phyloP scores from a whole-genome alignment of 2,113 vertebrate genomes.

The Apeltes quadracus region DNA sequence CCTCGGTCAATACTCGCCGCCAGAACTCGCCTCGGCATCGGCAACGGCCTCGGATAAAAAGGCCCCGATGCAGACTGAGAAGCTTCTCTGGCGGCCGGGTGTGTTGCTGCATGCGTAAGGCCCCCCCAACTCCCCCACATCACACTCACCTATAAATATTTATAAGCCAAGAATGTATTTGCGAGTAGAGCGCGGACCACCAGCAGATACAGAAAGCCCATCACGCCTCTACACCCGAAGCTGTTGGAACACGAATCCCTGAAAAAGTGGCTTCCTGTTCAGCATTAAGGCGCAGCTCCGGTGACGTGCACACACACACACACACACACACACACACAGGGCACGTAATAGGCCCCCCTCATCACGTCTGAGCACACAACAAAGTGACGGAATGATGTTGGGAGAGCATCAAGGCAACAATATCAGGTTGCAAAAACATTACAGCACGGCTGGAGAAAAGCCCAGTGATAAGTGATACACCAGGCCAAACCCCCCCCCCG shows the following conservation, averaged over 20 bases:
- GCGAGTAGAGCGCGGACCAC: conserved; percentile 52
- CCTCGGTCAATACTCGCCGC: not conserved
- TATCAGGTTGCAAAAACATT: conserved; percentile 67
- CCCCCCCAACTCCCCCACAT: too few relatives aligned
- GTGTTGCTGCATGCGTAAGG: conserved; percentile 8
- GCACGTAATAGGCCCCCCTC: conserved; percentile 25
- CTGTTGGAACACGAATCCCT: conserved; percentile 28
- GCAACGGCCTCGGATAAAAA: conserved; percentile 24
- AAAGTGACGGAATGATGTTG: conserved; percentile 65
- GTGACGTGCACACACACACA: conserved; percentile 10
- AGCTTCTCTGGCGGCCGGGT: conserved; percentile 5
- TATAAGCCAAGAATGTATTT: conserved; percentile 37
- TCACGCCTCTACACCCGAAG: conserved; percentile 19
- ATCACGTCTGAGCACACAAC: conserved; percentile 55
- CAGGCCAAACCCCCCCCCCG: conserved; percentile 11
- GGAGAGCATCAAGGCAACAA: conserved; percentile 64
- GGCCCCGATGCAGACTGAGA: not conserved
- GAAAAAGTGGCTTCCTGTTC: conserved; percentile 24
- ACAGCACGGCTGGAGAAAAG: conserved; percentile 59
- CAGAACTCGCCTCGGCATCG: conserved; percentile 7
- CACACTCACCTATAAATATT: conserved; percentile 64
- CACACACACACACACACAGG: too few relatives aligned
- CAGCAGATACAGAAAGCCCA: conserved; percentile 50
- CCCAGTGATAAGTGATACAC: conserved; percentile 60
- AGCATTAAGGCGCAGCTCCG: conserved; percentile 21